phyloP scores from a whole-genome alignment of 1,140 invertebrate species.

The Hycleus cichorii region DNA sequence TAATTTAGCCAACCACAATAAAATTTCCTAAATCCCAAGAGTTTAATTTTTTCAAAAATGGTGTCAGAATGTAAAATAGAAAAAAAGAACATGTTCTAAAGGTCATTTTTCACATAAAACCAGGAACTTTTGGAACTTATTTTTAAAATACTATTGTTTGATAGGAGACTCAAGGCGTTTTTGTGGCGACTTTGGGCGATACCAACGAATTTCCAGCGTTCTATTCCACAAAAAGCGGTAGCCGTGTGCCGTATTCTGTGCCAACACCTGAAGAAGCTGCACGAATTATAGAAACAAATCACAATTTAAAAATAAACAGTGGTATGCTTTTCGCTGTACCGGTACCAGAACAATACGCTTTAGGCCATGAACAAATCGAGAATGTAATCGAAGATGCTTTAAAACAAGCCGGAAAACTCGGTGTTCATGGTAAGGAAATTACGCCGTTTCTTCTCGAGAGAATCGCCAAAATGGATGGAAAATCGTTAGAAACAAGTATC shows the following conservation, averaged over 20 bases:
- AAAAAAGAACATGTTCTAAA: too few relatives aligned
- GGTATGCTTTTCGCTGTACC: conserved; percentile 90
- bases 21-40: too few relatives aligned
- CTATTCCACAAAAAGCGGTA: conserved; percentile 66
- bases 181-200: conserved; percentile 69
- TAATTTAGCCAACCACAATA: too few relatives aligned
- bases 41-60: too few relatives aligned
- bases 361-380: conserved; percentile 56
- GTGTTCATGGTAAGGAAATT: conserved; percentile 78
- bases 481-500: conserved; percentile 75
- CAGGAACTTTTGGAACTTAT: too few relatives aligned
- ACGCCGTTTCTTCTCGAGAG: conserved; percentile 84
- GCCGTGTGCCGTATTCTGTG: conserved; percentile 63
- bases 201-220: conserved; percentile 78
- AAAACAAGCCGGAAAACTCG: conserved; percentile 51
- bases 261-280: conserved; percentile 59
- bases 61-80: too few relatives aligned
- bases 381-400: conserved; percentile 66
- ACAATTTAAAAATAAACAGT: conserved; percentile 56
- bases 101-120: too few relatives aligned
- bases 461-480: conserved; percentile 65
- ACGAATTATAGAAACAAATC: conserved; percentile 52
- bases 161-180: conserved; percentile 91
- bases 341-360: conserved; percentile 65
- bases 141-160: too few relatives aligned